Evolutionary conservation across 1,140 invertebrate species (phyloP), one percentile per base, ranked within the genome.

Genomic region (Callitettix versicolor): DNA sequence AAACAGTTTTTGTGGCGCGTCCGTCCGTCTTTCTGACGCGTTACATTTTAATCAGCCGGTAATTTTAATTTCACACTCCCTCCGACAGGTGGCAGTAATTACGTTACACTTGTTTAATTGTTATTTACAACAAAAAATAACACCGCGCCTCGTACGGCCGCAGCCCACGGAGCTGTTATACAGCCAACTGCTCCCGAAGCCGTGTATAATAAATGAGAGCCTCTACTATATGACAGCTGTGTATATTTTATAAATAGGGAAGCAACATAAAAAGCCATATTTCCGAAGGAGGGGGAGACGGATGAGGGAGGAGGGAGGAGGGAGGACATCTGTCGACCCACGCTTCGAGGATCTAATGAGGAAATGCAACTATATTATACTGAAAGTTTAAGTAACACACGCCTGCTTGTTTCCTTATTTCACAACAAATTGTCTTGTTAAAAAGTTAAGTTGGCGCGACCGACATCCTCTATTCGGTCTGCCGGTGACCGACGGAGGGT

Each of bases 81-180:
- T 11, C 17, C 11, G 15, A 34, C 48, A 51, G 48, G 48, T 51
- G 48, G 48, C 6, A 4, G 30, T 34, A 51, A 51, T 51, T 26
- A 51, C 17, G 30, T 4, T 15, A 20, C 48, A 51, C 48, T 51
- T 51, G 48, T 51, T 51, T 51, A 51, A 51, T 51, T 51, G 48
- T 51, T 51, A 38, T 51, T 51, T 51, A 51, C 30, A 51, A 51
- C 30, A 51, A 46, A 51, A 30, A 51, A 51, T 36, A 51, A 51
- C n/a, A 18, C 11, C 12, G 12, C 46, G 15, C 24, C 21, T 6
- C n/a, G n/a, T n/a, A n/a, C 6, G 17, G 42, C 42, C 42, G 3
- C 26, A 4, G 26, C 26, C 9, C 9, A 3, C 3, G 26, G 26
- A 30, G 26, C 3, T 30, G 9, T n/a, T n/a, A n/a, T n/a, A n/a